These are phyloP conservation scores for Cebus imitator DNA, from an alignment of 2,113 vertebrate species.

Conservation along the genomic window DNA sequence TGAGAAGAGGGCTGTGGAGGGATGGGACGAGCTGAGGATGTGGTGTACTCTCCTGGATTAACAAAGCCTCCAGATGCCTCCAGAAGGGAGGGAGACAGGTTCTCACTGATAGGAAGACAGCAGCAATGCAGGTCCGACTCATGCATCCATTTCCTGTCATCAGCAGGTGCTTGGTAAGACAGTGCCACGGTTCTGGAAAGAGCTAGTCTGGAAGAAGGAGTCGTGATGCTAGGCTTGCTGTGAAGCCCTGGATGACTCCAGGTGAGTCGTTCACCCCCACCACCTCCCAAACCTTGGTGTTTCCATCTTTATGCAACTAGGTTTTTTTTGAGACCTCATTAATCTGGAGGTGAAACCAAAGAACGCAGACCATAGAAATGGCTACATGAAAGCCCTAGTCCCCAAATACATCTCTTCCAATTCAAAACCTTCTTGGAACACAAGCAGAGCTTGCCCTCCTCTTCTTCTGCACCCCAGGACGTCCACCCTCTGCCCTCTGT, in stretches of 20 bases:
- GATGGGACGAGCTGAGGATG: accelerated
- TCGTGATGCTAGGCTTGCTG: neutral
- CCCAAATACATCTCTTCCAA: neutral
- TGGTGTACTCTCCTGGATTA: neutral
- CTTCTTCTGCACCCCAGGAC: neutral
- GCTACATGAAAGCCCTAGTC: neutral
- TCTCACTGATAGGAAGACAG: neutral
- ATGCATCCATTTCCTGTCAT: neutral
- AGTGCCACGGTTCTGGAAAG: neutral
- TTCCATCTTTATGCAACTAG: neutral
- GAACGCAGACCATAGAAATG: neutral
- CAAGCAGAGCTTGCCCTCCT: neutral
- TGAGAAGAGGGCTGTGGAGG: neutral
- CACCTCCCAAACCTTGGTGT: neutral
- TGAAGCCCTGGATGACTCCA: neutral
- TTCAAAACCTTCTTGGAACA: neutral
- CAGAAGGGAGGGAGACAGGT: neutral
- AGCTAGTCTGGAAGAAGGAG: neutral
- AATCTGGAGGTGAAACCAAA: neutral
- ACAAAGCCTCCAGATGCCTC: neutral
- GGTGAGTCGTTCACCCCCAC: neutral
- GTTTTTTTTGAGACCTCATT: neutral
- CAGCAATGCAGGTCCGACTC: neutral
- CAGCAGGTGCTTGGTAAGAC: neutral
- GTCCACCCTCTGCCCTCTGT: neutral